A percentile compares a stretch with the other conserved stretches of the same genome.
Conservation (phyloP, 2,797 vertebrate genomes). For the Pristis pectinata region DNA sequence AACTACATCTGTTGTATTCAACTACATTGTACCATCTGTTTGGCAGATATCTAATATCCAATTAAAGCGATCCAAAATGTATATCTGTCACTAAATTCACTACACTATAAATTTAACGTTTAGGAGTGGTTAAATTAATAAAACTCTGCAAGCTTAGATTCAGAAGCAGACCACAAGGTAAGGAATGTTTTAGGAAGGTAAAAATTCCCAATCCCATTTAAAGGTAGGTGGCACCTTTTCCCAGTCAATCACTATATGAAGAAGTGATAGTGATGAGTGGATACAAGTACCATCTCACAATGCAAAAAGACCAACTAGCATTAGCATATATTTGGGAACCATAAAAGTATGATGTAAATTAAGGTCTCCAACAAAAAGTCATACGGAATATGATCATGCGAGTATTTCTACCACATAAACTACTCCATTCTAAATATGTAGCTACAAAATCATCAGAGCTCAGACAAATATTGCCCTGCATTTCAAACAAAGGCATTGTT, state of each 20-base stretch:
- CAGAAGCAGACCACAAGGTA: neutral
- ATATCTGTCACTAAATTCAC: neutral
- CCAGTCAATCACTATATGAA: neutral
- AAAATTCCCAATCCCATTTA: neutral
- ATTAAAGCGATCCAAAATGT: neutral
- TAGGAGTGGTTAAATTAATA: neutral
- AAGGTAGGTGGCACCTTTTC: neutral
- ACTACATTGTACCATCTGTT: neutral
- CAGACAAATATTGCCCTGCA: neutral
- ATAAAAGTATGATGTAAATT: neutral
- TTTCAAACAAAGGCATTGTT: neutral
- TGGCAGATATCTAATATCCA: neutral
- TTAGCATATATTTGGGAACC: neutral
- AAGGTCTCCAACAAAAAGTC: neutral
- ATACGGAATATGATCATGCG: neutral
- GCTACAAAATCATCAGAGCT: neutral
- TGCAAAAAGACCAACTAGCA: neutral
- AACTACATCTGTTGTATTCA: neutral
- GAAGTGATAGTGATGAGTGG: neutral
- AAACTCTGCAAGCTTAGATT: neutral
- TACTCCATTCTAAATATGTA: neutral
- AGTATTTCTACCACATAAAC: neutral
- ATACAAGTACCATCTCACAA: neutral
- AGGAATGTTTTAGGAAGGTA: neutral
- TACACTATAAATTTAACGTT: neutral